Evolutionary conservation across 2,113 vertebrate genomes (phyloP).

Genomic region (Pelmatolapia mariae): DNA sequence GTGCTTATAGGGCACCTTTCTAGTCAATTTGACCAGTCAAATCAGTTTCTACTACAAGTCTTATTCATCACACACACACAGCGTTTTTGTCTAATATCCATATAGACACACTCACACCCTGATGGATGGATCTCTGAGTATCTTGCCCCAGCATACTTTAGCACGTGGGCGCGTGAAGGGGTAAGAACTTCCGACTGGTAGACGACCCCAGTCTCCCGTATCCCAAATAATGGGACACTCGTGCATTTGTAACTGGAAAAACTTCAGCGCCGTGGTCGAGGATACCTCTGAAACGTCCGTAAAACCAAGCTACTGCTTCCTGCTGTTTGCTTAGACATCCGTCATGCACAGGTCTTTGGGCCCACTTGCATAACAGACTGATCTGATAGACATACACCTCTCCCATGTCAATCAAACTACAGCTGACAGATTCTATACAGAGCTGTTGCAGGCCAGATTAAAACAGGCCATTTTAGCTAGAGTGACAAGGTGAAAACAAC

Average conservation of each 20-base stretch:
- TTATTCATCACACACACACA: not conserved
- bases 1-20: not conserved
- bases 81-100: accelerated
- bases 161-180: accelerated
- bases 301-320: not conserved
- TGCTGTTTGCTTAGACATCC: not conserved
- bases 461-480: slow-evolving; percentile 18
- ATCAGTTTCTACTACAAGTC: not conserved
- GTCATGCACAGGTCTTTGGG: not conserved
- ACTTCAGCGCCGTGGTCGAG: not conserved
- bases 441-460: not conserved
- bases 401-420: not conserved
- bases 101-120: not conserved
- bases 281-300: not conserved
- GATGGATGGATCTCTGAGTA: not conserved
- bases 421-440: slow-evolving; percentile 18
- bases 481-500: slow-evolving; percentile 63
- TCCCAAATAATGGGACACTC: not conserved
- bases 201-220: not conserved
- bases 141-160: not conserved
- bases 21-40: not conserved
- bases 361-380: not conserved
- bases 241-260: not conserved
- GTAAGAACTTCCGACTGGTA: not conserved
- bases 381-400: not conserved